Percentiles rank a stretch among this genome's conserved stretches.
These are phyloP conservation scores for Myocastor coypus DNA, from an alignment of 2,113 vertebrate species.

Conservation along the genomic window DNA sequence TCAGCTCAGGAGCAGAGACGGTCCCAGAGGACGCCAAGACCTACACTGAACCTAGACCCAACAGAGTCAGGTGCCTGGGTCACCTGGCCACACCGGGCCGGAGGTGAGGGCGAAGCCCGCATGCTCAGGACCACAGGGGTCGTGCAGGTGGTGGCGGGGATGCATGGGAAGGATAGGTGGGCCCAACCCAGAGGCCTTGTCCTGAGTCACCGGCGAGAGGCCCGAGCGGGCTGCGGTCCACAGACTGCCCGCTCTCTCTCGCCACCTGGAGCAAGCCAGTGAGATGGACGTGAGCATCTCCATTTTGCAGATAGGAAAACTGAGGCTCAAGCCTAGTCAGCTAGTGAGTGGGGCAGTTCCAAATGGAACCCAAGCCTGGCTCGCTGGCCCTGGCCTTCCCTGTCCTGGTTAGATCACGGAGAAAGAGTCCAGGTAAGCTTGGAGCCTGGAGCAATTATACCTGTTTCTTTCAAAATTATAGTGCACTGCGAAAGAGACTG, in stretches of 20 bases:
- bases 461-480: not conserved
- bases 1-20: not conserved
- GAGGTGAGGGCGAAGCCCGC: too few species aligned
- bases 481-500: not conserved
- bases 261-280: not conserved
- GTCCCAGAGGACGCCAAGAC: not conserved
- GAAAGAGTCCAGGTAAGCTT: not conserved
- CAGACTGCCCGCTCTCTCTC: too few species aligned
- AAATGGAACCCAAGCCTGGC: not conserved
- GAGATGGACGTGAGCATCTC: not conserved
- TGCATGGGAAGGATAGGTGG: not conserved
- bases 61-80: not conserved
- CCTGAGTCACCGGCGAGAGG: not conserved
- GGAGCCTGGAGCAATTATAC: not conserved
- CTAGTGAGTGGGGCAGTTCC: not conserved
- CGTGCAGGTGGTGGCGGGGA: not conserved
- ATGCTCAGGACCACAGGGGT: not conserved
- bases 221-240: rapidly evolving
- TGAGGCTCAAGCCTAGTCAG: not conserved
- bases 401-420: not conserved
- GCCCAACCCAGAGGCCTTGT: not conserved
- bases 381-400: not conserved
- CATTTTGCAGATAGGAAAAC: not conserved
- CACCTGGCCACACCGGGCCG: not conserved
- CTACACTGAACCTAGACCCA: too few species aligned